Evolutionary conservation across 1,140 invertebrate genomes (phyloP), one percentile per base, ranked within the genome.

Genomic region (Bradynema listronoti): DNA sequence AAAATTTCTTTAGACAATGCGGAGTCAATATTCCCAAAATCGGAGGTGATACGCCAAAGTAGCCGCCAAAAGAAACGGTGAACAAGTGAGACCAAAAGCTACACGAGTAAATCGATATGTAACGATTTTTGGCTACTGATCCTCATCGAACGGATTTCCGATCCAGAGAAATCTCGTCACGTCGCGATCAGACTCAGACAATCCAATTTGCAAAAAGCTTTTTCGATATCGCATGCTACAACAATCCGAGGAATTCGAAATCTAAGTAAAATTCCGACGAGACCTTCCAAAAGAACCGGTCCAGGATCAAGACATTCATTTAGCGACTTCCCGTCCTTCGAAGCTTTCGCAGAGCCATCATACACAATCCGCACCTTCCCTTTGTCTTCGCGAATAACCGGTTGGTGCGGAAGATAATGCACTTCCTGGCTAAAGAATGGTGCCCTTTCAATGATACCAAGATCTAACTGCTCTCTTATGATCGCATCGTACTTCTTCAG

Each of bases 61-160:
- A 1, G 24, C 65, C 4, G 58, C 41, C 2, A 67, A 45, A 1
- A 67, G 25, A 30, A 73, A 67, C 5, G 65, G 68, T 4, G 47
- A 42, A 9, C 30, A 33, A 0, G 24, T 72, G 4, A 67, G 24
- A 32, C 65, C 65, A 46, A 67, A 67, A 39, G 60, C 29, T 22
- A 72, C 65, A 5, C 46, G 24, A 4, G 24, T 22, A n/a, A 68
- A 67, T 2, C 65, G 46, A 16, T 24, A 43, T 0, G 63, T 34
- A n/a, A 49, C 14, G 22, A 68, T n/a, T 16, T 65, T 69, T 53
- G 41, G 2, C 19, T 27, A 0, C 14, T 22, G 57, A 0, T 59
- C n/a, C 5, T 24, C 22, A n/a, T 62, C 22, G 7, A 14, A 24
- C 4, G 39, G n/a, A 6, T 60, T 16, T 4, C 42, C 42, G 0